Conservation (phyloP, 30 jellyfish, hydroid and myxozoan species). For the Clytia hemisphaerica region DNA sequence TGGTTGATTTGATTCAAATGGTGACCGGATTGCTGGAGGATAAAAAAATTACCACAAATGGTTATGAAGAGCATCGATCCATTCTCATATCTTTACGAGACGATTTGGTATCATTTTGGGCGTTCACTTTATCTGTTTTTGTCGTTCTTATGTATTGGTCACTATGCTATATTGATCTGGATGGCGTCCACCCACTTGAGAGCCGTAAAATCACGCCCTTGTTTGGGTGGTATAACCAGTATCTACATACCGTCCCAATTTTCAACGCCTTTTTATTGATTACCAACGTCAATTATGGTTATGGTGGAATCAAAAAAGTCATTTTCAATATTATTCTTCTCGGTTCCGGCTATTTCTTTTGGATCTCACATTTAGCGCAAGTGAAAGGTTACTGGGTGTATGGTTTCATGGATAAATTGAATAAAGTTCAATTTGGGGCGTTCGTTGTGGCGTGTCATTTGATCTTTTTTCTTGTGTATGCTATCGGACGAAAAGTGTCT, state of each 20-base stretch:
- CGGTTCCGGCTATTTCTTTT: constrained; percentile 11
- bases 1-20: constrained; percentile 15
- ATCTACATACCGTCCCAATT: constrained; percentile 16
- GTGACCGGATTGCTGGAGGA: background rate
- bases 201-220: background rate
- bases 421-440: background rate
- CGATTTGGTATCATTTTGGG: constrained; percentile 25
- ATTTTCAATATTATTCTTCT: background rate
- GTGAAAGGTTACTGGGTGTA: constrained; percentile 14
- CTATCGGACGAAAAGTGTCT: too few relatives aligned
- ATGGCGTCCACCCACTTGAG: constrained; percentile 14
- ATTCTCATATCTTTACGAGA: constrained; percentile 10
- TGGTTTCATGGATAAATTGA: constrained; percentile 5
- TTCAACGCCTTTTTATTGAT: background rate
- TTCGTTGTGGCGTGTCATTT: background rate
- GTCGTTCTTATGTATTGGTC: constrained; percentile 19
- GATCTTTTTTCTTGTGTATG: too few relatives aligned
- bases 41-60: background rate
- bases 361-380: constrained; percentile 15
- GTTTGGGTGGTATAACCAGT: constrained; percentile 24
- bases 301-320: constrained; percentile 1
- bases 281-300: constrained; percentile 9
- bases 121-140: constrained; percentile 2
- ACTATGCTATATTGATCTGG: background rate
- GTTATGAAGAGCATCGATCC: background rate